A percentile compares a stretch with the other conserved stretches of the same genome.
Conservation (phyloP, 2,888 invertebrate species). For the Hydrotaea diabolus region DNA sequence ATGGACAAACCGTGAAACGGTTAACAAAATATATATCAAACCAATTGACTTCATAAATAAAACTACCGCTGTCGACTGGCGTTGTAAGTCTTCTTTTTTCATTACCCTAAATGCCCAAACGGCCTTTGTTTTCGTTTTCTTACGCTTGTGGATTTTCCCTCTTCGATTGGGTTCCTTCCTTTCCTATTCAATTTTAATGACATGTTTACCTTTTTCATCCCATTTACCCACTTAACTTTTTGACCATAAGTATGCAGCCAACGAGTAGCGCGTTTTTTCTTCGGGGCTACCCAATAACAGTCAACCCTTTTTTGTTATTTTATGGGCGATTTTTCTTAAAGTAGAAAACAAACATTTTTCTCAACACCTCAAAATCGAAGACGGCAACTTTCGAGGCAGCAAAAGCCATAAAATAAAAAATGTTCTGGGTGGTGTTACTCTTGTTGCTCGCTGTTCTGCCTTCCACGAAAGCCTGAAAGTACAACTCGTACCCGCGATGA, state of each 20-base stretch:
- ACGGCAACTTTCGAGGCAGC: not conserved
- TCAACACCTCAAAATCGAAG: constrained; percentile 18
- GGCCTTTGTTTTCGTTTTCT: not conserved
- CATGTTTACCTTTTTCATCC: not conserved
- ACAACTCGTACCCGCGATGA: not conserved
- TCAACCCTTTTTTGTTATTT: not conserved
- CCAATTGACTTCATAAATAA: not conserved
- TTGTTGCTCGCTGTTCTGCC: not conserved
- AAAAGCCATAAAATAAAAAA: constrained; percentile 10
- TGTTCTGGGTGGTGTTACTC: not conserved
- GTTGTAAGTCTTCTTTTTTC: not conserved
- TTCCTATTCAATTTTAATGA: not conserved
- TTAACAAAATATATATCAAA: not conserved
- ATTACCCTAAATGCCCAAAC: not conserved
- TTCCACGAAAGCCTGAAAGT: too few species aligned
- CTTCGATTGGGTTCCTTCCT: not conserved
- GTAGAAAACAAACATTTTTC: constrained; percentile 18
- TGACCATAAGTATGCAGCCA: constrained; percentile 1
- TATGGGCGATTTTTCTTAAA: constrained; percentile 10
- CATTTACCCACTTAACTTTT: constrained; percentile 29
- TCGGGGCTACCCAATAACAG: not conserved
- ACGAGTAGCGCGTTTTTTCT: not conserved
- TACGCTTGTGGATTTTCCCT: not conserved
- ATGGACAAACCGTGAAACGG: not conserved
- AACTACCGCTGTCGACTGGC: not conserved